These are phyloP conservation scores for Pristis pectinata DNA, from an alignment of 2,797 vertebrate genomes.

Conservation along the genomic window DNA sequence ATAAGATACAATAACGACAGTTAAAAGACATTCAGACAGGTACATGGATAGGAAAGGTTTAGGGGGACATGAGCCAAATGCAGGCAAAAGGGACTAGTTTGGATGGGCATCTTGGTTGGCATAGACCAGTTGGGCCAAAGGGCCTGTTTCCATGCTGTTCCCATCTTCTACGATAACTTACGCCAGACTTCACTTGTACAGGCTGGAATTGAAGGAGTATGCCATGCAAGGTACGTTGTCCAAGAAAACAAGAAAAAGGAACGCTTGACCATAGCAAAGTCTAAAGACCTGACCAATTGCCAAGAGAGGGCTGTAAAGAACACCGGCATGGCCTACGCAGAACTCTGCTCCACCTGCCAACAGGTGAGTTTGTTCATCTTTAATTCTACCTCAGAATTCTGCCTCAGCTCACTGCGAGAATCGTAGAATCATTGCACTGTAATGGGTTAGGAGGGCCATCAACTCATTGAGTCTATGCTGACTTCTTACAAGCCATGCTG, in stretches of 20 bases:
- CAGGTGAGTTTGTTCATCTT: conserved; percentile 57
- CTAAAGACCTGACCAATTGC: conserved; percentile 66
- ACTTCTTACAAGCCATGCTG: too few species aligned
- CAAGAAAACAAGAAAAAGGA: conserved; percentile 56
- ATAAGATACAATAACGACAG: too few species aligned
- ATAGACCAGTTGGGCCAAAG: too few species aligned
- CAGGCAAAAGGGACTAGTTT: too few species aligned
- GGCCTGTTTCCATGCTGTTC: background rate
- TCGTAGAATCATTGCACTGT: too few species aligned
- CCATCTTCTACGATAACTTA: background rate
- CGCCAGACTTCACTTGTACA: conserved; percentile 44
- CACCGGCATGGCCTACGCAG: conserved; percentile 58
- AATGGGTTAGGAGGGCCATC: too few species aligned
- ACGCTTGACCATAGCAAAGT: conserved; percentile 56
- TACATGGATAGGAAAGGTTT: too few species aligned
- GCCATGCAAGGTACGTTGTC: conserved; percentile 62
- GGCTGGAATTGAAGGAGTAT: conserved; percentile 68
- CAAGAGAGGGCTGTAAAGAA: conserved; percentile 58
- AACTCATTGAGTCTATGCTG: too few species aligned
- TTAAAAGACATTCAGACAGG: too few species aligned
- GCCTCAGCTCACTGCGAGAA: too few species aligned
- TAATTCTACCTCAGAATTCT: background rate
- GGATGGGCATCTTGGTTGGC: too few species aligned
- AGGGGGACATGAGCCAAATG: too few species aligned
- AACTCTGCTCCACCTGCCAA: conserved; percentile 53